Percentiles rank a stretch among this genome's conserved stretches.
phyloP scores from a whole-genome alignment of 2,888 invertebrate genomes.

The Pediacus dermestoides region DNA sequence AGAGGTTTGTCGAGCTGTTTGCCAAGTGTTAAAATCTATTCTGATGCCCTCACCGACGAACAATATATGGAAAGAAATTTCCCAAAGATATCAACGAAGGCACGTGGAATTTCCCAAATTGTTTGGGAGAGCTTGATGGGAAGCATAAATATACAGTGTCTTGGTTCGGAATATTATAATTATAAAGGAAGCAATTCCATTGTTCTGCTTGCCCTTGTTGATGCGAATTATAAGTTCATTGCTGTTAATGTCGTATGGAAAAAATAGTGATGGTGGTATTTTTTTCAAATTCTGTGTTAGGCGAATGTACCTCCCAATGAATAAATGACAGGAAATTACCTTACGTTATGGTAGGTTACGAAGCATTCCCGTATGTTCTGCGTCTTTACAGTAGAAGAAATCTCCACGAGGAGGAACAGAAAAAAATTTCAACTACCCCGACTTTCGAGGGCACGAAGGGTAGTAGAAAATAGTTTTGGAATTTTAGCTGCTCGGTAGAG shows the following conservation, averaged over 20 bases:
- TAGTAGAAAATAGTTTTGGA: conserved; percentile 19
- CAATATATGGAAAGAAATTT: conserved; percentile 23
- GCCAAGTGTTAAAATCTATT: conserved; percentile 13
- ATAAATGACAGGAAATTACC: conserved; percentile 12
- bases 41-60: conserved; percentile 24
- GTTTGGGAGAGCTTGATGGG: conserved; percentile 20
- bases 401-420: conserved; percentile 13
- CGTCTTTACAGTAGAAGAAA: conserved; percentile 19
- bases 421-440: conserved; percentile 18
- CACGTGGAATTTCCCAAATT: conserved; percentile 27
- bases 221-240: conserved; percentile 29
- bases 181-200: conserved; percentile 20
- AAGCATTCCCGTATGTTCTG: conserved; percentile 19
- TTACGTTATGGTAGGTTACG: conserved; percentile 17
- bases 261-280: conserved; percentile 29
- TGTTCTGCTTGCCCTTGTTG: conserved; percentile 27
- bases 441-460: conserved; percentile 14
- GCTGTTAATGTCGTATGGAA: conserved; percentile 28
- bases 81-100: conserved; percentile 17
- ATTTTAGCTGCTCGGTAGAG: conserved; percentile 16
- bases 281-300: conserved; percentile 20
- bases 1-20: too few species aligned
- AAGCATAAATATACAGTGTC: conserved; percentile 25
- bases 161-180: conserved; percentile 28
- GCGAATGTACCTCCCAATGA: conserved; percentile 17